Percentiles rank a stretch among this genome's conserved stretches.
phyloP scores from a whole-genome alignment of 2,113 vertebrate genomes.

The Centrocercus urophasianus region DNA sequence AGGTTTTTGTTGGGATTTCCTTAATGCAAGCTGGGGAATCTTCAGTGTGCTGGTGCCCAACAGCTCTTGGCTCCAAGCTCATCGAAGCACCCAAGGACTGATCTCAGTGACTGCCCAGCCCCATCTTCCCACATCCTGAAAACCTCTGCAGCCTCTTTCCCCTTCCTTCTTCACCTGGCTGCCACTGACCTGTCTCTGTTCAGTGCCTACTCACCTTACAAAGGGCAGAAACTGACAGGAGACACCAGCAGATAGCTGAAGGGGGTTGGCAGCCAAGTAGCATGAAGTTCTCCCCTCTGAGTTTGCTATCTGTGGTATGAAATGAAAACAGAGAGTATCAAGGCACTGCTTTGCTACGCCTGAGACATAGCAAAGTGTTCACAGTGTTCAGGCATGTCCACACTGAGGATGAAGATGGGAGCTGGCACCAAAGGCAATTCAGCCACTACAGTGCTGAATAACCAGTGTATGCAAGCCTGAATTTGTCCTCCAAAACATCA shows the following conservation, averaged over 20 bases:
- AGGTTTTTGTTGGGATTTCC: neutral
- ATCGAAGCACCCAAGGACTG: neutral
- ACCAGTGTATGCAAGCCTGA: neutral
- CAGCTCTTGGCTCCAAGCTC: neutral
- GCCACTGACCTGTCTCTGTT: neutral
- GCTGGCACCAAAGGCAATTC: neutral
- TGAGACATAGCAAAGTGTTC: neutral
- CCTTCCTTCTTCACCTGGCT: neutral
- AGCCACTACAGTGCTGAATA: neutral
- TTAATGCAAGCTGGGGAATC: neutral
- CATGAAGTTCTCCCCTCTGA: neutral
- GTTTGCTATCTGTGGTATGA: neutral
- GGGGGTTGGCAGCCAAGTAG: accelerated
- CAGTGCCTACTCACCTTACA: neutral
- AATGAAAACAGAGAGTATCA: neutral
- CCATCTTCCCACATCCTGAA: neutral
- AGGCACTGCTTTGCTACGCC: neutral
- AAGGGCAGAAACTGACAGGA: neutral
- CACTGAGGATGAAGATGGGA: neutral
- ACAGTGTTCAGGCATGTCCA: neutral
- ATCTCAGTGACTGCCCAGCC: neutral
- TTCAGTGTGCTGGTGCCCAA: accelerated
- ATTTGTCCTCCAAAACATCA: neutral
- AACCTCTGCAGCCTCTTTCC: neutral
- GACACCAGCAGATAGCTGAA: neutral